phyloP scores from a whole-genome alignment of 1,140 invertebrate genomes.

The Brachionus paranguensis region DNA sequence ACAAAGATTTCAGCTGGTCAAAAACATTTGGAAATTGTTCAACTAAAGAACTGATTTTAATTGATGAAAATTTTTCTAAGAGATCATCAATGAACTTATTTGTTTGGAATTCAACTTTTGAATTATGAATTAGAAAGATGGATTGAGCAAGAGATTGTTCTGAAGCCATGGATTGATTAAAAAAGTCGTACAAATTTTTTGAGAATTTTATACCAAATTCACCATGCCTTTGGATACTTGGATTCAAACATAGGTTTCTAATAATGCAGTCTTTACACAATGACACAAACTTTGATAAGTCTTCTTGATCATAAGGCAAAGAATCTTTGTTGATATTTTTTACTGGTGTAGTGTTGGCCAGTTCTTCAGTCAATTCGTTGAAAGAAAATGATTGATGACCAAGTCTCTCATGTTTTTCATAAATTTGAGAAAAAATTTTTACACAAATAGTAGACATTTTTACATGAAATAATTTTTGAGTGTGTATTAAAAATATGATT shows the following conservation, averaged over 20 bases:
- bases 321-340: neutral
- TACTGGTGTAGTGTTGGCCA: neutral
- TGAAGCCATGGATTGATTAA: neutral
- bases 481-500: too few species aligned
- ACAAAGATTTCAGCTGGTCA: neutral
- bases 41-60: neutral
- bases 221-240: neutral
- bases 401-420: neutral
- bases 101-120: neutral
- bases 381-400: neutral
- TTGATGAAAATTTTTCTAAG: neutral
- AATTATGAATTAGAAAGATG: constrained; percentile 19
- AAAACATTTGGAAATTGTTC: neutral
- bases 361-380: neutral
- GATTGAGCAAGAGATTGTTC: neutral
- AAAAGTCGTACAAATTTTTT: neutral
- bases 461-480: too few species aligned
- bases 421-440: neutral
- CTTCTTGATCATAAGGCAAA: neutral
- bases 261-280: neutral
- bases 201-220: neutral
- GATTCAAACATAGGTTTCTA: neutral
- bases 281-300: neutral
- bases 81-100: neutral
- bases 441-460: neutral